These are phyloP conservation scores for Alfaro cultratus DNA, from an alignment of 2,797 vertebrate genomes.

Conservation along the genomic window DNA sequence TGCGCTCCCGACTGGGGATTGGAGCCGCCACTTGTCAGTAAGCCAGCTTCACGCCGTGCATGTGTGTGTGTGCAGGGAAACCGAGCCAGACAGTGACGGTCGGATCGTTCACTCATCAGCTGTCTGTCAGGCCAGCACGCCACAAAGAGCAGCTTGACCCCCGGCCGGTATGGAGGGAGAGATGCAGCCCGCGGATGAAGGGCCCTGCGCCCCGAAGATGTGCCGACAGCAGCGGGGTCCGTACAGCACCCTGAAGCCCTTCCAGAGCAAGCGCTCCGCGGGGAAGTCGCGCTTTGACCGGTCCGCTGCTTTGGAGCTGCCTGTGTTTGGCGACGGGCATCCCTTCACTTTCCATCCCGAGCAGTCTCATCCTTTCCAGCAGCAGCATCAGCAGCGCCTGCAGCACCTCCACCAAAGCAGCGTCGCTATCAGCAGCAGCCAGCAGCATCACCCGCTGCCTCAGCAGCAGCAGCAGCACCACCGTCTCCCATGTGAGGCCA, in stretches of 20 bases:
- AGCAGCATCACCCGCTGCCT: constrained; percentile 65
- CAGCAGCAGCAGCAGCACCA: constrained; percentile 65
- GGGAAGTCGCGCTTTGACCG: constrained; percentile 88
- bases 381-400: constrained; percentile 64
- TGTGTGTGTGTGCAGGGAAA: constrained; percentile 50
- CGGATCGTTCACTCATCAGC: constrained; percentile 56
- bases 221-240: constrained; percentile 90
- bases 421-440: constrained; percentile 75
- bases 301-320: constrained; percentile 90
- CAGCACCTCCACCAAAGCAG: constrained; percentile 75
- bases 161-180: constrained; percentile 87
- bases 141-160: constrained; percentile 55
- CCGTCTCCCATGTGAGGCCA: constrained; percentile 84
- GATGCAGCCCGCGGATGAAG: constrained; percentile 89
- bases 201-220: constrained; percentile 89
- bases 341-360: constrained; percentile 79
- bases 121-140: constrained; percentile 73
- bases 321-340: constrained; percentile 85
- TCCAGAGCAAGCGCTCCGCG: constrained; percentile 86
- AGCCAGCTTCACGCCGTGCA: constrained; percentile 69
- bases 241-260: constrained; percentile 89
- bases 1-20: constrained; percentile 86
- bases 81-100: constrained; percentile 76
- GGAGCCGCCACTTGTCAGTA: constrained; percentile 92
- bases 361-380: constrained; percentile 73